Base-by-base conservation (phyloP, 2,113 vertebrate genomes). In the Syrmaticus mikado region DNA sequence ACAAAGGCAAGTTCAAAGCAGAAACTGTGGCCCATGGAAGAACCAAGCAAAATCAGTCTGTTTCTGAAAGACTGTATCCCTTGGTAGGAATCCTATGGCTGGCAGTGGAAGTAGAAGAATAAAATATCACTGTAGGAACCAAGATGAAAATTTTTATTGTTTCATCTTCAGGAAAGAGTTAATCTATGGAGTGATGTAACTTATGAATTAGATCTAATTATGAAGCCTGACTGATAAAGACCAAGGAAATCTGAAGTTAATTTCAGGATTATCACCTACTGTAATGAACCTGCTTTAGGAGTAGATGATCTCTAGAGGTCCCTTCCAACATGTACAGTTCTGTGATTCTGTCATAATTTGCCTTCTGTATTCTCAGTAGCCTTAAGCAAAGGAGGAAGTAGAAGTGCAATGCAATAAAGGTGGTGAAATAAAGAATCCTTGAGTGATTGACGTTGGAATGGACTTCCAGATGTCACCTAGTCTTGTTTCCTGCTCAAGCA, bases 401-500 rank as follows among this genome's bases (percentile, higher is more conserved):
- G 57, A 60, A 71, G 3, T 2, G 2, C 27, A 87, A 52, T 19
- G 2, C 12, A 64, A 3, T 16, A 36, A 17, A 4, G 57, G 14
- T 2, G 2, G 5, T 62, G 8, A 75, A 64, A 10, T 12, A 36
- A 21, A 90, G 11, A 71, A 52, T 38, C 24, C 2, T 9, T 25
- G 25, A 28, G 27, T 16, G 13, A 53, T 16, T 27, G 50, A 52
- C 7, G 4, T 25, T 52, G 25, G 14, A 53, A 16, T 28, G 27
- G 52, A 53, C 52, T 27, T 53, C 27, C 15, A 14, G 52, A 9
- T 53, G 25, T 28, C 52, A 53, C 15, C 25, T 28, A 53, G 13
- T 28, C 52, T 50, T 13, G 11, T 25, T 2, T 3, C 1, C 0
- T 22, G 25, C 15, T 40, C 27, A 57, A 62, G 10, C 3, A 58